These are phyloP conservation scores for Chymomyza amoena DNA, from an alignment of 2,888 invertebrate species.

Conservation along the genomic window DNA sequence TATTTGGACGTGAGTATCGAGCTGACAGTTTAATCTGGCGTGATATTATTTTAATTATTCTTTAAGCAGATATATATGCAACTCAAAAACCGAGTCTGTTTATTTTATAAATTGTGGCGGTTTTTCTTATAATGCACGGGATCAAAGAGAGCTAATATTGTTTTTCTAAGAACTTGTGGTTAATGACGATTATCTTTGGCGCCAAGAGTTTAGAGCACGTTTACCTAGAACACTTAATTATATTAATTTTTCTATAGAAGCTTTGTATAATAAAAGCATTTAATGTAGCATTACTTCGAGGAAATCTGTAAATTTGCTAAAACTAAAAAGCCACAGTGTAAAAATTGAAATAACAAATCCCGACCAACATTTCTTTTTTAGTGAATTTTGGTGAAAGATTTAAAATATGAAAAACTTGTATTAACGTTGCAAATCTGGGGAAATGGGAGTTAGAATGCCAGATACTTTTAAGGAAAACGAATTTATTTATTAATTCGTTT, in stretches of 20 bases:
- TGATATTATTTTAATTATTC: conserved; percentile 34
- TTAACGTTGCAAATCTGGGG: no score
- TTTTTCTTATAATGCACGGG: not conserved
- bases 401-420: no score
- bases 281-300: no score
- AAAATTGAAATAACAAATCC: no score
- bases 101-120: conserved; percentile 16
- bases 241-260: not conserved
- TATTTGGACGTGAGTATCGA: conserved; percentile 57
- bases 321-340: no score
- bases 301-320: no score
- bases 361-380: no score
- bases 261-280: no score
- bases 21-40: conserved; percentile 56
- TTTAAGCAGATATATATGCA: conserved; percentile 10
- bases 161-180: not conserved
- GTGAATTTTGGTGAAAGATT: no score
- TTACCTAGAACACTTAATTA: not conserved
- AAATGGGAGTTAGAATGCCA: no score
- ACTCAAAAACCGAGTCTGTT: conserved; percentile 16
- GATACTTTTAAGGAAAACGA: no score
- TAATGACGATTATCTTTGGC: not conserved
- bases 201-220: not conserved
- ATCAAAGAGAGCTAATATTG: not conserved
- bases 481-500: no score